Conservation (phyloP, 1,140 invertebrate species). For the Hylaeus anthracinus region DNA sequence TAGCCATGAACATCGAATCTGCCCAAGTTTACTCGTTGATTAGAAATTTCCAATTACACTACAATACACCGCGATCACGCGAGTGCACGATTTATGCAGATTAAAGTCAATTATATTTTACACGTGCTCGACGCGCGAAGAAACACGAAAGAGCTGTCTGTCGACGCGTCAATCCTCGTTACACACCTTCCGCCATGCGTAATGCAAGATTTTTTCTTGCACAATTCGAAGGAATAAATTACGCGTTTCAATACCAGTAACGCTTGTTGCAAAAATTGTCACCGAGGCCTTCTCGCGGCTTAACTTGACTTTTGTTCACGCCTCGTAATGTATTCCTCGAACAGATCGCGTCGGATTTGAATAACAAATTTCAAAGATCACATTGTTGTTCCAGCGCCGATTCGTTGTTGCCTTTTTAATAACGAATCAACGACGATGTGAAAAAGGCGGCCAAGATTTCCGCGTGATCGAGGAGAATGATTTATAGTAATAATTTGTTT, state of each 20-base stretch:
- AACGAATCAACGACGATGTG: not conserved
- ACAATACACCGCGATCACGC: not conserved
- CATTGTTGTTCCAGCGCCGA: conserved; percentile 15
- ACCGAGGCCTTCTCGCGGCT: conserved; percentile 23
- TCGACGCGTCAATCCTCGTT: not conserved
- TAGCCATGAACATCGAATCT: too few relatives aligned
- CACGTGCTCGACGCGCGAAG: not conserved
- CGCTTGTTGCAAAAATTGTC: conserved; percentile 3
- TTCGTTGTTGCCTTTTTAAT: not conserved
- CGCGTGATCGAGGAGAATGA: not conserved
- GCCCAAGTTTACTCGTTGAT: not conserved
- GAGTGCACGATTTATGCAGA: not conserved
- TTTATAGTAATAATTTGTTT: not conserved
- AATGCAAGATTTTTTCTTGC: not conserved
- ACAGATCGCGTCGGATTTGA: conserved; percentile 40
- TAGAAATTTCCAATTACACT: not conserved
- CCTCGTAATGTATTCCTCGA: conserved; percentile 9
- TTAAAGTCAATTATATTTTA: not conserved
- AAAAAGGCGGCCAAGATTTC: not conserved
- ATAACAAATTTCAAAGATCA: conserved; percentile 53
- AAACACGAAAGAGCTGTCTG: not conserved
- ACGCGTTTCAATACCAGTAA: not conserved
- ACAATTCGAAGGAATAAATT: conserved; percentile 23
- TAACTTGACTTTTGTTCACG: conserved; percentile 16
- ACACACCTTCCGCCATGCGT: not conserved